Evolutionary conservation across 2,797 vertebrate species (phyloP), one percentile per base, ranked within the genome.

Genomic region (Girardinus metallicus): DNA sequence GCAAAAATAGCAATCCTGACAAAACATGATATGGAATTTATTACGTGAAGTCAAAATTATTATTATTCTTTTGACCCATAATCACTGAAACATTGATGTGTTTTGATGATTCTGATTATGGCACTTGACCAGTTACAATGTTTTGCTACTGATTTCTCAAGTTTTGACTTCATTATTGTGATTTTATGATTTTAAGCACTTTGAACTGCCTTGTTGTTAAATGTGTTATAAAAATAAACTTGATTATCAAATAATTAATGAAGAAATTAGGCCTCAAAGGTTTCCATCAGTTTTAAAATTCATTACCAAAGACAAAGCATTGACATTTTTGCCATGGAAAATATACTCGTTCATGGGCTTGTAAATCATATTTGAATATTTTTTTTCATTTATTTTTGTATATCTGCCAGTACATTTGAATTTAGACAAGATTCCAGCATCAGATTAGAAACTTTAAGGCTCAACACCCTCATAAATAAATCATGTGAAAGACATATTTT

Each of bases 271-370:
- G 66, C 76, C 41, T 76, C 4, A 31, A 41, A 73, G 60, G 68
- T 55, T 18, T 12, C 9, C n/a, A 23, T 75, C 34, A 41, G 43
- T 16, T 1, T 46, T 13, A 34, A 71, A 49, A 70, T 23, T 51
- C 2, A 72, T 43, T n/a, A 70, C 66, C 39, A 43, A 43, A 70
- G 66, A n/a, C 66, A 43, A 43, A 44, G 12, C 15, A n/a, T 8
- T 44, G 68, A 18, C 68, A 79, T 80, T 88, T 62, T 36, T 11
- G 39, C 62, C 11, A 75, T 43, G 51, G 70, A 76, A 76, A 81
- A 73, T 49, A 46, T 39, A 29, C 13, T 15, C 9, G n/a, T n/a
- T 26, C 9, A 5, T 73, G 13, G 57, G 1, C 11, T 31, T 74
- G 36, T 44, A 68, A 66, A 68, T 31, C n/a, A n/a, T 12, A 4